phyloP scores from a whole-genome alignment of 1,140 invertebrate species.

The Tetragnatha versicolor region DNA sequence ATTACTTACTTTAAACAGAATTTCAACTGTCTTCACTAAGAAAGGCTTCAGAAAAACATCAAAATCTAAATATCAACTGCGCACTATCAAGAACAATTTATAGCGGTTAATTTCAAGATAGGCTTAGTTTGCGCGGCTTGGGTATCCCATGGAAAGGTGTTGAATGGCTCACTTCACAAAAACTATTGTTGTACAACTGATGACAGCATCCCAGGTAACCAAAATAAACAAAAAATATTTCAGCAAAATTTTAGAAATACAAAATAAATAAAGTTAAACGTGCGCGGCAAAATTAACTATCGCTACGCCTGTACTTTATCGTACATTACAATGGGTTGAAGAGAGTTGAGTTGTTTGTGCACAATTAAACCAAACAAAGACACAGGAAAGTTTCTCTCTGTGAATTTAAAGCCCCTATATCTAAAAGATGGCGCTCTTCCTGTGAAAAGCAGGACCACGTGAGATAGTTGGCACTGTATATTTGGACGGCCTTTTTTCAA shows the following conservation, averaged over 20 bases:
- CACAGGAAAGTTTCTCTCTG: background rate
- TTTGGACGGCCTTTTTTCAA: too few species aligned
- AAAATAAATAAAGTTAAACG: slow-evolving; percentile 36
- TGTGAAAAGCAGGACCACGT: background rate
- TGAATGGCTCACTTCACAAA: background rate
- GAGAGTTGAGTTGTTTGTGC: slow-evolving; percentile 10
- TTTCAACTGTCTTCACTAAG: background rate
- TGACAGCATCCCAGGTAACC: background rate
- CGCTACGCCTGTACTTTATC: slow-evolving; percentile 43
- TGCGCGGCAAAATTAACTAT: slow-evolving; percentile 31
- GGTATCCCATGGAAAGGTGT: slow-evolving; percentile 19
- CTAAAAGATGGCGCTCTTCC: background rate
- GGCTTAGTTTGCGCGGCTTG: slow-evolving; percentile 50
- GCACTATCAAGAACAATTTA: slow-evolving; percentile 33
- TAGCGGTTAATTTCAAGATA: slow-evolving; percentile 46
- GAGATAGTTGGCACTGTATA: too few species aligned
- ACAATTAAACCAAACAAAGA: background rate
- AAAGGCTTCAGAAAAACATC: background rate
- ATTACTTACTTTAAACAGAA: background rate
- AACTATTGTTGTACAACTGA: background rate
- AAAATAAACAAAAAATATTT: background rate
- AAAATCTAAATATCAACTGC: slow-evolving; percentile 15
- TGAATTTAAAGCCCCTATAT: background rate
- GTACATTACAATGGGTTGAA: slow-evolving; percentile 5
- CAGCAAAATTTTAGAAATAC: background rate